Conservation (phyloP, 1,140 invertebrate species). For the Trigoniulus corallinus region DNA sequence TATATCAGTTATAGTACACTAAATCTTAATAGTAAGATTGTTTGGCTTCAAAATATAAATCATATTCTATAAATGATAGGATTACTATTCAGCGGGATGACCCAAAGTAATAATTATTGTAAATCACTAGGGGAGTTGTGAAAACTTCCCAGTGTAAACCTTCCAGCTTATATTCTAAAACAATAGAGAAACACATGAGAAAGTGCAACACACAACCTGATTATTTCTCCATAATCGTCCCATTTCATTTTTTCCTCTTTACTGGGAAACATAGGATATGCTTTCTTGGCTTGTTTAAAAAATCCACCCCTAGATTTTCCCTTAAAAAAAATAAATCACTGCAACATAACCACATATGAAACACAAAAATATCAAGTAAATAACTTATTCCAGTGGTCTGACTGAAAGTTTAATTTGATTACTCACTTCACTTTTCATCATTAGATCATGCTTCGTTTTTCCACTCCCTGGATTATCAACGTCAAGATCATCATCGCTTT, state of each 20-base stretch:
- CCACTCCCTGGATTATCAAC: conserved; percentile 35
- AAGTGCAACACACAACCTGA: no score
- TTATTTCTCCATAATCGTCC: conserved; percentile 91
- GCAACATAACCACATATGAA: not conserved
- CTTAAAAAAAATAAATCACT: conserved; percentile 14
- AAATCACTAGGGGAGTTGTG: no score
- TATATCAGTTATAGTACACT: no score
- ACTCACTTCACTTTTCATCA: conserved; percentile 56
- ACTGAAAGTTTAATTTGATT: not conserved
- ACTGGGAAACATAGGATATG: conserved; percentile 92
- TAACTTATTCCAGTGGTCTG: no score
- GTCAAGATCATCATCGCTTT: conserved; percentile 73
- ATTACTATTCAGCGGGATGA: no score
- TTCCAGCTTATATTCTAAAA: no score
- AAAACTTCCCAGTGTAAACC: no score
- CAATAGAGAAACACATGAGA: no score
- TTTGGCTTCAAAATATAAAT: conserved; percentile 11
- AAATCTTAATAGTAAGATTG: no score
- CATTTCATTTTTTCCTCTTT: conserved; percentile 81
- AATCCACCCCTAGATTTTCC: conserved; percentile 33
- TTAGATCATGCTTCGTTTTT: conserved; percentile 53
- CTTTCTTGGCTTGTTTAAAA: conserved; percentile 83
- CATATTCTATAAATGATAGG: not conserved
- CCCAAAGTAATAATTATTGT: no score
- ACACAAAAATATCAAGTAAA: not conserved